Evolutionary conservation across 2,888 invertebrate species (phyloP), one percentile per base, ranked within the genome.

Genomic region (Drosophila infuscata): DNA sequence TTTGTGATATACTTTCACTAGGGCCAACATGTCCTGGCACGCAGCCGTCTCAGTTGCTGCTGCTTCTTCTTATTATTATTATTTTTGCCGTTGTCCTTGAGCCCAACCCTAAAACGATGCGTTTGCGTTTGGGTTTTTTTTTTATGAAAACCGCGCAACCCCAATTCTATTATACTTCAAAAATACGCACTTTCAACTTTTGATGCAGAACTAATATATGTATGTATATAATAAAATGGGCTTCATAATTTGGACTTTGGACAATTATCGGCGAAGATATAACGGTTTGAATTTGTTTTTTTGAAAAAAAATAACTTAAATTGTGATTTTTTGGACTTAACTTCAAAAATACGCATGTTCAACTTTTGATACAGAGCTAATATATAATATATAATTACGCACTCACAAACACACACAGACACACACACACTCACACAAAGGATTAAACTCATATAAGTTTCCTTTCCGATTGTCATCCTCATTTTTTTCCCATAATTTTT

Each of bases 11-110:
- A 82, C 70, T 80, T 85, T 76, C 60, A 58, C 58, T 60, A 69
- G 63, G 46, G 20, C 53, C 38, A 67, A 32, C 76, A 70, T 85
- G 83, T 85, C 68, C 78, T 82, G 74, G 83, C 86, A 78, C 76
- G 83, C 85, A 75, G 62, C 66, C 60, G 57, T 72, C 59, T 66
- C 65, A 58, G 65, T 57, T 65, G 52, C 30, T 25, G 67, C 53
- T 62, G 32, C 25, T 51, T 11, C 53, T 25, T 20, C 35, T 53
- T 49, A 54, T 65, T 38, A 17, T 17, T 38, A 8, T 46, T 25
- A 25, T 46, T 15, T 25, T 25, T 25, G 4, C 25, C 25, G 88
- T 68, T 81, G 86, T 75, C 88, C 86, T 90, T 86, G 89, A 83
- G 74, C 65, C 54, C 82, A 85, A 85, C 88, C 88, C 82, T 75